Percentiles rank a stretch among this genome's conserved stretches.
Conservation (phyloP, 2,113 vertebrate species). For the Lipophrys pholis region DNA sequence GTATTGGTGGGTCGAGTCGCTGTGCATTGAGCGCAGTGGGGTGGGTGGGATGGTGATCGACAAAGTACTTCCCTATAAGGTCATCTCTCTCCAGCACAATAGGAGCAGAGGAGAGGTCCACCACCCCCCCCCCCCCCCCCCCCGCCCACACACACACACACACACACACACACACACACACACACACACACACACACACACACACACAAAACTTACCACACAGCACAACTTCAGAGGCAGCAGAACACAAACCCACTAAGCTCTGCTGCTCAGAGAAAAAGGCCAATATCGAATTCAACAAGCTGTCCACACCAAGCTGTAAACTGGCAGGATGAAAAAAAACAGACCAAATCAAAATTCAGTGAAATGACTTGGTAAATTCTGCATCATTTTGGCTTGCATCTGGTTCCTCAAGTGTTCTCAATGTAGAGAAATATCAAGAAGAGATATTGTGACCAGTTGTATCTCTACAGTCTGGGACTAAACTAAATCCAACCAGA, state of each 20-base stretch:
- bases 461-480: too few species aligned
- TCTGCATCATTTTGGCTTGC: too few species aligned
- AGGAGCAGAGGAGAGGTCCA: constrained; percentile 59
- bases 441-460: too few species aligned
- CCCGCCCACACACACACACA: constrained; percentile 26
- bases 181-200: too few species aligned
- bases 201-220: too few species aligned
- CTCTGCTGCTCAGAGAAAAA: constrained; percentile 46
- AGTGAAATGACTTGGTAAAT: too few species aligned
- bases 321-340: constrained; percentile 13
- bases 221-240: constrained; percentile 54
- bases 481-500: too few species aligned
- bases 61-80: constrained; percentile 89
- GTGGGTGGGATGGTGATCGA: constrained; percentile 75
- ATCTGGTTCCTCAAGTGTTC: too few species aligned
- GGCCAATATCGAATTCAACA: constrained; percentile 29
- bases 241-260: constrained; percentile 44
- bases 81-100: constrained; percentile 82
- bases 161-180: constrained; percentile 13
- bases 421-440: too few species aligned
- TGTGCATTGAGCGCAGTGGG: constrained; percentile 72
- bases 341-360: too few species aligned
- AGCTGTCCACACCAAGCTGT: constrained; percentile 14
- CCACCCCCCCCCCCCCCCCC: too few species aligned
- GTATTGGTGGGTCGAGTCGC: constrained; percentile 80